These are phyloP conservation scores for Melolontha melolontha DNA, from an alignment of 2,888 invertebrate genomes.

Conservation along the genomic window DNA sequence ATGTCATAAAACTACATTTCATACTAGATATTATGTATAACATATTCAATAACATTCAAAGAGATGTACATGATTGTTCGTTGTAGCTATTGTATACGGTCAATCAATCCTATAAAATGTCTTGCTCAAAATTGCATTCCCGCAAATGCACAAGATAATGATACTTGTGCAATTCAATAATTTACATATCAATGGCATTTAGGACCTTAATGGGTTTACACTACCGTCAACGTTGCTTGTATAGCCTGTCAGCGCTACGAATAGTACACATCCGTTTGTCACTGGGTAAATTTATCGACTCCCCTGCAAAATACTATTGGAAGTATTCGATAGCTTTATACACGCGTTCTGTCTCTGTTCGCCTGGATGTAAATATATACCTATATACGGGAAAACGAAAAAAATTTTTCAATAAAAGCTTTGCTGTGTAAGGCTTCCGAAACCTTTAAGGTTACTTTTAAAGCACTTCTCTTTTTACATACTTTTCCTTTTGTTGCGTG, in stretches of 20 bases:
- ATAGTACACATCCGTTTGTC: conserved; percentile 42
- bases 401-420: conserved; percentile 22
- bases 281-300: conserved; percentile 40
- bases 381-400: background rate
- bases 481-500: conserved; percentile 7
- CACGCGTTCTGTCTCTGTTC: conserved; percentile 15
- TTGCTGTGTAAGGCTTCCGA: conserved; percentile 28
- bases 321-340: conserved; percentile 27
- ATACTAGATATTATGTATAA: too few species aligned
- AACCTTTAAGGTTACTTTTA: conserved; percentile 19
- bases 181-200: conserved; percentile 43
- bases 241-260: conserved; percentile 31
- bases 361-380: background rate
- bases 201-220: conserved; percentile 41
- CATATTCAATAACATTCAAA: too few species aligned
- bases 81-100: background rate
- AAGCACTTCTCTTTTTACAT: conserved; percentile 5
- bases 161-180: conserved; percentile 41
- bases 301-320: conserved; percentile 37
- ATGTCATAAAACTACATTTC: too few species aligned
- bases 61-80: background rate
- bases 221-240: conserved; percentile 33
- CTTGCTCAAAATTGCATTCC: conserved; percentile 24
- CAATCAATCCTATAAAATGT: conserved; percentile 9
- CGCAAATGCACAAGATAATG: conserved; percentile 39